Evolutionary conservation across 2,797 vertebrate species (phyloP).

Genomic region (Setipinna tenuifilis): DNA sequence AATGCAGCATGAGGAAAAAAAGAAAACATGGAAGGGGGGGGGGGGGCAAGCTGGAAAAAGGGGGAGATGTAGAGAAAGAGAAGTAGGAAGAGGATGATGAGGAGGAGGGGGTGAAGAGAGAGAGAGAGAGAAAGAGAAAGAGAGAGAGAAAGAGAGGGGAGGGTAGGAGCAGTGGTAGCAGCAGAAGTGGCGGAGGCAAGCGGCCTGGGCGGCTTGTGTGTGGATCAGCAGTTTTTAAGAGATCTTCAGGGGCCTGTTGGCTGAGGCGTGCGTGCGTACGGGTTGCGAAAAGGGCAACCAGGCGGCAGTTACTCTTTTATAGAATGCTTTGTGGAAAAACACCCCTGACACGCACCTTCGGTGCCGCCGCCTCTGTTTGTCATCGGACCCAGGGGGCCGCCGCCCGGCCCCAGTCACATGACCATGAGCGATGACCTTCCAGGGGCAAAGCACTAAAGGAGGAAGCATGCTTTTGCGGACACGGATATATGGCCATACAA

Average conservation of each 20-base stretch:
- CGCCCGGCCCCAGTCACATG: constrained; percentile 68
- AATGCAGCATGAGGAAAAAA: constrained; percentile 33
- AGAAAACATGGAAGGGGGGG: constrained; percentile 39
- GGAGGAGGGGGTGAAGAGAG: constrained; percentile 40
- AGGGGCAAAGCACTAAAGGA: constrained; percentile 73
- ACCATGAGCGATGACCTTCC: constrained; percentile 76
- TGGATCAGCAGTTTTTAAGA: constrained; percentile 83
- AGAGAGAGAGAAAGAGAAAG: constrained; percentile 40
- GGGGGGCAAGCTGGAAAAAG: constrained; percentile 20
- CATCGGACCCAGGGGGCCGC: constrained; percentile 77
- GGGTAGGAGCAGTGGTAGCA: constrained; percentile 67
- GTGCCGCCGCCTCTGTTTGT: constrained; percentile 78
- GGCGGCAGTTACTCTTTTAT: constrained; percentile 84
- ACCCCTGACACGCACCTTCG: constrained; percentile 82
- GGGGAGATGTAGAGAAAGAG: constrained; percentile 21
- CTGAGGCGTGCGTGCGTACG: constrained; percentile 64
- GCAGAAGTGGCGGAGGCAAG: constrained; percentile 58
- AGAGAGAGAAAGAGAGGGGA: constrained; percentile 47
- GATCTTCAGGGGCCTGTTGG: constrained; percentile 83
- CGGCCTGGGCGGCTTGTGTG: constrained; percentile 60
- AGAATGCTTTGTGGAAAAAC: constrained; percentile 85
- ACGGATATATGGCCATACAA: too few relatives aligned
- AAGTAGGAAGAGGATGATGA: constrained; percentile 12
- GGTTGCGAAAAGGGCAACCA: constrained; percentile 81
- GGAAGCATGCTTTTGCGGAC: constrained; percentile 55